Conservation (phyloP, 1,140 invertebrate species). For the Copidosoma floridanum region DNA sequence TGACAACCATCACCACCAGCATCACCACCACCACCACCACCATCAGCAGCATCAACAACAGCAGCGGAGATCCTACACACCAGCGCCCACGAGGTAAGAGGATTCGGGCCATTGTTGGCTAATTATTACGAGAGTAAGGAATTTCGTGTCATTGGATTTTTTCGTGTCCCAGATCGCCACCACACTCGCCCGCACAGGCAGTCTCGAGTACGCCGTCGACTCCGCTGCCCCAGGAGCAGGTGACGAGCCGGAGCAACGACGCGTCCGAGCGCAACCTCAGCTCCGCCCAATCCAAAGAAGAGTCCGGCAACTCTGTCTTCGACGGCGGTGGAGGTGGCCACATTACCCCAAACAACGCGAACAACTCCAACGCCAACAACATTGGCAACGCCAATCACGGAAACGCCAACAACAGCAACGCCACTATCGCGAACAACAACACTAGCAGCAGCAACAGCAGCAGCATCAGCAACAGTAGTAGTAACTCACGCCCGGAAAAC, state of each 20-base stretch:
- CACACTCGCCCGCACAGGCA: slow-evolving; percentile 46
- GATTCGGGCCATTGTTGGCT: too few species aligned
- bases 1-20: slow-evolving; percentile 29
- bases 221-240: slow-evolving; percentile 38
- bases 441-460: slow-evolving; percentile 35
- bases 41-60: slow-evolving; percentile 38
- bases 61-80: slow-evolving; percentile 47
- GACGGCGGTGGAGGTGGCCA: slow-evolving; percentile 52
- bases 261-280: slow-evolving; percentile 47
- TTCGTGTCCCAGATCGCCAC: slow-evolving; percentile 51
- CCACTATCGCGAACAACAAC: slow-evolving; percentile 36
- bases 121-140: too few species aligned
- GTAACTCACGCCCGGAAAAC: slow-evolving; percentile 38
- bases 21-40: slow-evolving; percentile 31
- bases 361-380: slow-evolving; percentile 32
- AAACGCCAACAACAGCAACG: slow-evolving; percentile 34
- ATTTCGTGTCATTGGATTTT: too few species aligned
- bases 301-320: slow-evolving; percentile 58
- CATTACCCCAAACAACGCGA: slow-evolving; percentile 34
- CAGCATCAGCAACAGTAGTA: slow-evolving; percentile 20
- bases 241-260: slow-evolving; percentile 46
- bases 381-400: slow-evolving; percentile 36
- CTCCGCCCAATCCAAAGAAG: slow-evolving; percentile 54
- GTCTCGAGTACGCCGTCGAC: slow-evolving; percentile 49
- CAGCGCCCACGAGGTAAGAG: slow-evolving; percentile 32